Base-by-base conservation (phyloP, 2,797 vertebrate species). In the Orestias chungarensis region DNA sequence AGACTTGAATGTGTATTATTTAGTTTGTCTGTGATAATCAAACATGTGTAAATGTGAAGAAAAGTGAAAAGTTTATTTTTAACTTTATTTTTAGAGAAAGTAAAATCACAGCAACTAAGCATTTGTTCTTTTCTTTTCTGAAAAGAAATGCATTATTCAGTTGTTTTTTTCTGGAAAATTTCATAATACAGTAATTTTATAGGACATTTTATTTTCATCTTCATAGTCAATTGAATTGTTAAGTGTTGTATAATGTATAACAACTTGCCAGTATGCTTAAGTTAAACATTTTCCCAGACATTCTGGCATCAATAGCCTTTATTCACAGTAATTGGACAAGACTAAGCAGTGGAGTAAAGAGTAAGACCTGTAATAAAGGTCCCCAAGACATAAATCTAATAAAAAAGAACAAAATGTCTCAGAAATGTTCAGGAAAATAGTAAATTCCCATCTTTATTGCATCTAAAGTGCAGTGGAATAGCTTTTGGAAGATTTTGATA, bases 401-500 rank as follows among this genome's bases (percentile, higher is more conserved):
- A 38, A 38, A 38, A 38, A 38, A n/a, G n/a, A n/a, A n/a, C n/a
- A n/a, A n/a, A n/a, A n/a, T n/a, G n/a, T n/a, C n/a, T n/a, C n/a
- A n/a, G n/a, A n/a, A n/a, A n/a, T n/a, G n/a, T n/a, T n/a, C n/a
- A n/a, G n/a, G n/a, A 49, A 49, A 49, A 49, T 23, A n/a, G 47
- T 8, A 49, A 7, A 49, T n/a, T 49, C n/a, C 2, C 20, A 23
- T 49, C 17, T 49, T 46, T 46, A 17, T 46, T n/a, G 14, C 43
- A 43, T 52, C 67, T 52, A 27, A 66, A 78, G 17, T 3, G 18
- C 46, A 29, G 18, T 64, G 44, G 80, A 79, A 71, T 44, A 46
- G 31, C 18, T 64, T 23, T 40, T 42, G 11, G 29, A 68, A 31
- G 44, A 65, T 74, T 76, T 82, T 31, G 18, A 81, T 44, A 68